phyloP scores from a whole-genome alignment of 1,140 invertebrate species.

The Bicyclus anynana region DNA sequence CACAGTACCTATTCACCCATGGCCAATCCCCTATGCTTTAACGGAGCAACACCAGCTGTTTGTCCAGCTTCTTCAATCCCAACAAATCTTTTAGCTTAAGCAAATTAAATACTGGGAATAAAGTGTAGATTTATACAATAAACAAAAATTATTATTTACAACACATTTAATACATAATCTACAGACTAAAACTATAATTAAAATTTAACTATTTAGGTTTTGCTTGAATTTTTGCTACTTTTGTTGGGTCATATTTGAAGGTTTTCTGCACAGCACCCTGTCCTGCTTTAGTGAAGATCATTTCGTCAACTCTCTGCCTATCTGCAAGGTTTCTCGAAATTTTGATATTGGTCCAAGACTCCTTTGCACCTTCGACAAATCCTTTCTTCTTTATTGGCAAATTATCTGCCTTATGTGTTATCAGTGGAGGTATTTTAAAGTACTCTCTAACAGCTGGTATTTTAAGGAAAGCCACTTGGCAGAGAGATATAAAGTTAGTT shows the following conservation, averaged over 20 bases:
- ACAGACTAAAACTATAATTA: conserved; percentile 17
- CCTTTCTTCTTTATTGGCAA: conserved; percentile 85
- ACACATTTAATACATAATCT: conserved; percentile 29
- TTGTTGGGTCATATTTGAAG: conserved; percentile 91
- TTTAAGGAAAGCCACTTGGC: conserved; percentile 88
- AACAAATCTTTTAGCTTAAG: too few species aligned
- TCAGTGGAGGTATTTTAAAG: conserved; percentile 86
- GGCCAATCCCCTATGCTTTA: too few species aligned
- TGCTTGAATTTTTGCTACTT: conserved; percentile 67
- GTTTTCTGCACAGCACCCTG: conserved; percentile 91
- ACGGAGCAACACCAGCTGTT: too few species aligned
- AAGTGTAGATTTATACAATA: not conserved
- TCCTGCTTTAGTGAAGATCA: conserved; percentile 89
- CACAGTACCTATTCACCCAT: too few species aligned
- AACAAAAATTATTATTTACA: conserved; percentile 16
- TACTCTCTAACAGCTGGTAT: conserved; percentile 85
- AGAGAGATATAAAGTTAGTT: conserved; percentile 92
- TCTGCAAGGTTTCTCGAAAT: conserved; percentile 87
- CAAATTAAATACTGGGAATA: too few species aligned
- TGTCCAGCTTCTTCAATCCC: too few species aligned
- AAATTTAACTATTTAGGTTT: conserved; percentile 52
- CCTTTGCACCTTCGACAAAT: conserved; percentile 88
- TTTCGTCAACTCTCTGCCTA: conserved; percentile 84
- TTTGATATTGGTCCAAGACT: conserved; percentile 91
- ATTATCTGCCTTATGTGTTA: conserved; percentile 77